Base-by-base conservation (phyloP, 37 sponge, comb jelly and placozoan species). In the Haliclona indistincta region DNA sequence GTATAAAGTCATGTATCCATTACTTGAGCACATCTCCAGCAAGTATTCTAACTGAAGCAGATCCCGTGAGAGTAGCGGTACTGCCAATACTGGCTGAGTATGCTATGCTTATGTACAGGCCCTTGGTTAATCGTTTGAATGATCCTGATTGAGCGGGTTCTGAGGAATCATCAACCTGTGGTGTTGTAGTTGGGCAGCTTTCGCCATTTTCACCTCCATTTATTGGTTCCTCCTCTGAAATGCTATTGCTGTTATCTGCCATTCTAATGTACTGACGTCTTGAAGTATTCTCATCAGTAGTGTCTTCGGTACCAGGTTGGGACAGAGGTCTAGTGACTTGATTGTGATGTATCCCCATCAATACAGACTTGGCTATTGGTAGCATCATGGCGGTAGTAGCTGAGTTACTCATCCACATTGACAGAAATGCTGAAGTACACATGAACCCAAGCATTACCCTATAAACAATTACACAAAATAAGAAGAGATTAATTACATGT, bases 381-480 rank as follows among this genome's bases (percentile, higher is more conserved):
- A 96, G 71, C 96, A 96, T 96, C 93, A 96, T 92, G 65, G 96
- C 96, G 43, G 93, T 78, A 36, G 87, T 89, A 26, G 96, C 96
- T 11, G 25, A 61, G 10, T 61, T 10, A 61, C 63, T 26, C 71
- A 30, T 17, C 11, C 67, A 65, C 49, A 68, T 36, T 34, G 32
- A 68, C 49, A 29, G 7, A 68, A 13, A 41, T 28, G 44, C 45
- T 34, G 38, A 11, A 8, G 10, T 11, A 65, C 67, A 37, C 10
- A 65, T 7, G 7, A 8, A 60, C 62, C 17, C 26, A 60, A 11
- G 7, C 62, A 60, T 22, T 23, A 11, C 17, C 62, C 8, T 89
- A n/a, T n/a, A n/a, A 11, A 49, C 52, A 49, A 11, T 19, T 17
- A 49, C 34, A 10, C 19, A 43, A 22, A 4, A 4, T 37, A 61